Percentiles rank a stretch among this genome's conserved stretches.
Evolutionary conservation across 1,140 invertebrate genomes (phyloP).

Genomic region (Drepana arcuata): DNA sequence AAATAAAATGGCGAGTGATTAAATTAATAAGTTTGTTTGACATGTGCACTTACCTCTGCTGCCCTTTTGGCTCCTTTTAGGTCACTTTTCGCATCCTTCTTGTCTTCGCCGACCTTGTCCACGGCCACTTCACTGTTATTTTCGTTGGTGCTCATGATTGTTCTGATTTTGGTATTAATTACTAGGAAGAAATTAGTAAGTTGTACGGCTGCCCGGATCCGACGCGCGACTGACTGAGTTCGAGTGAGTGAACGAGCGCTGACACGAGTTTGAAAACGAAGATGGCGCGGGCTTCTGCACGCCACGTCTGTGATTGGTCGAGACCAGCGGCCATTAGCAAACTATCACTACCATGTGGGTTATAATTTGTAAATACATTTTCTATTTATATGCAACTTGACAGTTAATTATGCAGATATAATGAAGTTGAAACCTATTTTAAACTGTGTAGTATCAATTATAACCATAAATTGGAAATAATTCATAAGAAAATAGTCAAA

Average conservation of each 20-base stretch:
- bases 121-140: slow-evolving; percentile 86
- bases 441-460: background rate
- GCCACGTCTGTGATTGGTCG: slow-evolving; percentile 74
- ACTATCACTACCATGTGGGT: slow-evolving; percentile 42
- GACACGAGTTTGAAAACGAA: slow-evolving; percentile 85
- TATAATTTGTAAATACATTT: slow-evolving; percentile 20
- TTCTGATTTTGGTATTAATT: slow-evolving; percentile 69
- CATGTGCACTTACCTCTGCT: slow-evolving; percentile 84
- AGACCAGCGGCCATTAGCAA: slow-evolving; percentile 47
- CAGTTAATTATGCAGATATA: slow-evolving; percentile 1
- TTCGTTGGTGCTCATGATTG: slow-evolving; percentile 87
- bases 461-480: background rate
- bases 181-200: slow-evolving; percentile 53
- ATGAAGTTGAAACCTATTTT: slow-evolving; percentile 20
- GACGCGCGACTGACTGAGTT: slow-evolving; percentile 76
- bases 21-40: slow-evolving; percentile 61
- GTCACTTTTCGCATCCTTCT: slow-evolving; percentile 81
- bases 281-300: slow-evolving; percentile 83
- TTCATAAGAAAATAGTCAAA: slow-evolving; percentile 7
- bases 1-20: slow-evolving; percentile 71
- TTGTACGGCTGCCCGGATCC: slow-evolving; percentile 69
- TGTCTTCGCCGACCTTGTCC: slow-evolving; percentile 86
- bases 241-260: slow-evolving; percentile 54
- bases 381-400: slow-evolving; percentile 6
- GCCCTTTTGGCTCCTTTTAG: slow-evolving; percentile 89